Evolutionary conservation across 35 echinoderm and acorn worm genomes (phyloP).

Genomic region (Nesometra sesokonis): DNA sequence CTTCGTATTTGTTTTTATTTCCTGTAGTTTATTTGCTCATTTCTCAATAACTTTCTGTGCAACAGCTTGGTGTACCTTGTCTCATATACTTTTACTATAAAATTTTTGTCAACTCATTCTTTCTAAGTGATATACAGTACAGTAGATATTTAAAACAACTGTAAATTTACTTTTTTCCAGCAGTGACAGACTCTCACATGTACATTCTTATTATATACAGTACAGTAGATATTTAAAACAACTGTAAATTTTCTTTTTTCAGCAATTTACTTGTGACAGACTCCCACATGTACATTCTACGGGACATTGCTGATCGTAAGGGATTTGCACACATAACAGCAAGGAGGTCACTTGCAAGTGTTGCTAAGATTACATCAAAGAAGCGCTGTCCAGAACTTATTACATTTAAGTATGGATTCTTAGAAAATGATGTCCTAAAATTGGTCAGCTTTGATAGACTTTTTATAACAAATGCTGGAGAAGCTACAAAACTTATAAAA

Average conservation of each 20-base stretch:
- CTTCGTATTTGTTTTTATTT: no score
- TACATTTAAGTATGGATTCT: constrained; percentile 85
- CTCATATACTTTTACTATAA: no score
- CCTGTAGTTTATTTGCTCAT: no score
- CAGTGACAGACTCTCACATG: constrained; percentile 54
- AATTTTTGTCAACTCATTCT: no score
- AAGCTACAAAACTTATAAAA: constrained; percentile 87
- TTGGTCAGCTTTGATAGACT: constrained; percentile 57
- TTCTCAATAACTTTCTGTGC: no score
- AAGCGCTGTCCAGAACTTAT: constrained; percentile 93
- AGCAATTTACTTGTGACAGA: constrained; percentile 70
- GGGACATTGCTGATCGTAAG: constrained; percentile 55
- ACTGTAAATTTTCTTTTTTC: not conserved
- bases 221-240: no score
- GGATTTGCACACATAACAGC: constrained; percentile 86
- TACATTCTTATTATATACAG: constrained; percentile 19
- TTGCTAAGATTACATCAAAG: constrained; percentile 91
- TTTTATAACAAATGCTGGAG: constrained; percentile 62
- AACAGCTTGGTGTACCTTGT: no score
- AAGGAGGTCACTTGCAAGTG: constrained; percentile 50
- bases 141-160: no score
- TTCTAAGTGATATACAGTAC: no score
- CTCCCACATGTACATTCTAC: constrained; percentile 68
- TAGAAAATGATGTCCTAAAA: constrained; percentile 54
- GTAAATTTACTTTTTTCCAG: constrained; percentile 18